phyloP scores from a whole-genome alignment of 2,113 vertebrate genomes.

The Podarcis raffonei region DNA sequence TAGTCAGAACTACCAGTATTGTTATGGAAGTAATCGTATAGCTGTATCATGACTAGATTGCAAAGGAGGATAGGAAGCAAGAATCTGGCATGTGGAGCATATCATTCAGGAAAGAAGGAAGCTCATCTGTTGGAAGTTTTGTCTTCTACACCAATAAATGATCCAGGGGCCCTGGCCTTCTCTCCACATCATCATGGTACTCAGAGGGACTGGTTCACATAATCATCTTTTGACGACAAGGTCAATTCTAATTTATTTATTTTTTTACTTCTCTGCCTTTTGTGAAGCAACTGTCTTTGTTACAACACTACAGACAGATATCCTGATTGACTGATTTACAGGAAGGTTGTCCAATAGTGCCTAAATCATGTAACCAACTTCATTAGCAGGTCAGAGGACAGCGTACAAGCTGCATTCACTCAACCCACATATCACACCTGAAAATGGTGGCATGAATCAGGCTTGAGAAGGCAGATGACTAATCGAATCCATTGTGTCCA shows the following conservation, averaged over 20 bases:
- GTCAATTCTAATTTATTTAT: background rate
- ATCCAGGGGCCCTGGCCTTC: too few species aligned
- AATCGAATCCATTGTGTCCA: background rate
- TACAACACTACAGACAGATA: background rate
- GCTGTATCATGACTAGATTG: accelerated
- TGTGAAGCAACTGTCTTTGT: background rate
- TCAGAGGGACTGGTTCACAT: background rate
- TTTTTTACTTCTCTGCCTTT: background rate
- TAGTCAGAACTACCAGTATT: background rate
- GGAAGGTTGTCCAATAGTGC: background rate
- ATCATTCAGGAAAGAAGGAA: background rate
- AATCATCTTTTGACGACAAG: background rate
- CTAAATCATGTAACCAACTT: background rate
- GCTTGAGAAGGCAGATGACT: background rate
- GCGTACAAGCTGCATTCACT: background rate
- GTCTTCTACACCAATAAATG: background rate
- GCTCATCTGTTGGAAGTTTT: background rate
- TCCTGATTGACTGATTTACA: background rate
- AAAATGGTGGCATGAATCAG: background rate
- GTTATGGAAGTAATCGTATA: background rate
- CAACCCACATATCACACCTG: background rate
- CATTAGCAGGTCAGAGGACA: too few species aligned
- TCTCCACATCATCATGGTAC: too few species aligned
- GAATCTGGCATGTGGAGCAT: background rate
- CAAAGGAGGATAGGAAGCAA: background rate